Conservation (phyloP, 92 coral and sea anemone genomes). For the Porites cylindrica region DNA sequence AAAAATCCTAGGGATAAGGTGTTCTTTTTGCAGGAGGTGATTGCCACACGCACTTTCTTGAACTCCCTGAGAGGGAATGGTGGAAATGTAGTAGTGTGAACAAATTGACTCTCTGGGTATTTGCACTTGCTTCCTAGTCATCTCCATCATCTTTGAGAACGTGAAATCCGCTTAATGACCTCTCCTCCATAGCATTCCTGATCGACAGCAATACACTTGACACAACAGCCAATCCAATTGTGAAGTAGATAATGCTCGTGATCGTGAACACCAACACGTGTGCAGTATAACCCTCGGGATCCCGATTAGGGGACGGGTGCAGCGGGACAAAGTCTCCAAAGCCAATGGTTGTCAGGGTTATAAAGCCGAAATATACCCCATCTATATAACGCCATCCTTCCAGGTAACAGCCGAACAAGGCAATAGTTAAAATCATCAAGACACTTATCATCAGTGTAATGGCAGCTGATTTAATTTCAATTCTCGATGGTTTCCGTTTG, state of each 20-base stretch:
- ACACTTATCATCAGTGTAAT: slow-evolving; percentile 76
- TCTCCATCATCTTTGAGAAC: slow-evolving; percentile 78
- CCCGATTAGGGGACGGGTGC: slow-evolving; percentile 93
- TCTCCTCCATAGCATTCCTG: slow-evolving; percentile 96
- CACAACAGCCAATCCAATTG: slow-evolving; percentile 95
- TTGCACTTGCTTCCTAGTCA: slow-evolving; percentile 32
- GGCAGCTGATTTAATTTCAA: slow-evolving; percentile 75
- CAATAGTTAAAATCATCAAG: slow-evolving; percentile 88
- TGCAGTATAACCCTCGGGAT: slow-evolving; percentile 84
- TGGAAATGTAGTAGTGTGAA: background rate
- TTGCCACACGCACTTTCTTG: too few relatives aligned
- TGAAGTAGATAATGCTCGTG: slow-evolving; percentile 91
- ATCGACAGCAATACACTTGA: slow-evolving; percentile 93
- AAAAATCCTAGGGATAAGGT: too few relatives aligned
- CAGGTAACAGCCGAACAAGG: slow-evolving; percentile 80
- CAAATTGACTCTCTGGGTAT: background rate
- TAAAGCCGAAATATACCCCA: slow-evolving; percentile 95
- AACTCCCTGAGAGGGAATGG: background rate
- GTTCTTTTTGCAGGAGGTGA: too few relatives aligned
- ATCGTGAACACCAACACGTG: slow-evolving; percentile 92
- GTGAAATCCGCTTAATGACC: slow-evolving; percentile 90
- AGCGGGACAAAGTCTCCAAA: slow-evolving; percentile 99
- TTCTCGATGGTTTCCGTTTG: slow-evolving; percentile 62
- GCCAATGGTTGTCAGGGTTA: slow-evolving; percentile 97
- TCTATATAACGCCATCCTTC: slow-evolving; percentile 96